These are phyloP conservation scores for Zygogramma bicolorata DNA, from an alignment of 2,888 invertebrate genomes.

Conservation along the genomic window DNA sequence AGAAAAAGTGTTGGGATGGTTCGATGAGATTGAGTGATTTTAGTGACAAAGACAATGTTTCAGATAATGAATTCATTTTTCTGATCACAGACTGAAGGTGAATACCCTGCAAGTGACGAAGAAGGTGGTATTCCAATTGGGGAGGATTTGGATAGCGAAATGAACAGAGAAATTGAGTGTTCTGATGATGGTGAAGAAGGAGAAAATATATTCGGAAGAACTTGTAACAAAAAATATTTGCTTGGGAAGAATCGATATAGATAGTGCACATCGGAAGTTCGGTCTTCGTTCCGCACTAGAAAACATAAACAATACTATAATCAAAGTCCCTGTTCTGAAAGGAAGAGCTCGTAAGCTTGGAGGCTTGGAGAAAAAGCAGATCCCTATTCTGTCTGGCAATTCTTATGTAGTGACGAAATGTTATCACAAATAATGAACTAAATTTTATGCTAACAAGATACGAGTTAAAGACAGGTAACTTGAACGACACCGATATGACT, in stretches of 20 bases:
- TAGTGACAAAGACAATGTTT: not conserved
- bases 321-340: slow-evolving; percentile 5
- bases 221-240: not conserved
- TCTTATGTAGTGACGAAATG: not conserved
- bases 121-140: not conserved
- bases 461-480: not conserved
- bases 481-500: not conserved
- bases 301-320: slow-evolving; percentile 23
- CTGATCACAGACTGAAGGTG: not conserved
- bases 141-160: not conserved
- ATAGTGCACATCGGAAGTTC: slow-evolving; percentile 22
- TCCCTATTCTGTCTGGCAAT: not conserved
- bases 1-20: no score
- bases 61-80: not conserved
- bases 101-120: not conserved
- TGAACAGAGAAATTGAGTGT: not conserved
- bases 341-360: not conserved
- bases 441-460: not conserved
- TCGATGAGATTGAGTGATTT: no score
- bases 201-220: not conserved
- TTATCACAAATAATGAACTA: not conserved
- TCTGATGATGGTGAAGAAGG: not conserved
- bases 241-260: slow-evolving; percentile 27
- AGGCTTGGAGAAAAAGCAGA: not conserved
- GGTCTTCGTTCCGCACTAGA: slow-evolving; percentile 10